Evolutionary conservation across 2,888 invertebrate genomes (phyloP).

Genomic region (Diadegma fenestrale): DNA sequence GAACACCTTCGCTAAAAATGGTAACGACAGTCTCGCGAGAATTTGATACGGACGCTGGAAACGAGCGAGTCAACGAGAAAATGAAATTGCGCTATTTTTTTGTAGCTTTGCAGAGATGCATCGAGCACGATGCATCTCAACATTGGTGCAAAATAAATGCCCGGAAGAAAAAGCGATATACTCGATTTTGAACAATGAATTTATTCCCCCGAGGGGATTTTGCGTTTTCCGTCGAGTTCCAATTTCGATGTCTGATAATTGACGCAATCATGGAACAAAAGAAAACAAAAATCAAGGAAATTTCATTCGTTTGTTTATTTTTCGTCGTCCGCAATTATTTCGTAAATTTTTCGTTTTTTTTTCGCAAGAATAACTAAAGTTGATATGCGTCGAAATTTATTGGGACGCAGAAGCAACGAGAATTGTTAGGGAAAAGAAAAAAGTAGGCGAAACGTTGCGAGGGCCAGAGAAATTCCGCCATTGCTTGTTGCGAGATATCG

Average conservation of each 20-base stretch:
- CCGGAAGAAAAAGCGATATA: background rate
- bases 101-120: background rate
- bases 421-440: background rate
- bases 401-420: background rate
- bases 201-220: background rate
- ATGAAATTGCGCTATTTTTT: background rate
- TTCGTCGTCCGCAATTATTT: background rate
- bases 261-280: background rate
- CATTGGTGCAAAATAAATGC: background rate
- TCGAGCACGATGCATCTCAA: background rate
- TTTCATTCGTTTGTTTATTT: background rate
- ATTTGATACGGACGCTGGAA: background rate
- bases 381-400: background rate
- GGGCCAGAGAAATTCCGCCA: slow-evolving; percentile 65
- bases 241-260: slow-evolving; percentile 11
- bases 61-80: background rate
- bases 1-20: background rate
- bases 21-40: background rate
- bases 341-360: background rate
- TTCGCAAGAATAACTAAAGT: background rate
- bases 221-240: background rate
- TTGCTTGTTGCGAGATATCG: slow-evolving; percentile 70
- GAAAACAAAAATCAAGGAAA: background rate
- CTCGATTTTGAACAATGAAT: background rate
- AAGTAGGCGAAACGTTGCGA: slow-evolving; percentile 6